phyloP scores from a whole-genome alignment of 53 echinoderm and acorn worm species.

The Patiria pectinifera region DNA sequence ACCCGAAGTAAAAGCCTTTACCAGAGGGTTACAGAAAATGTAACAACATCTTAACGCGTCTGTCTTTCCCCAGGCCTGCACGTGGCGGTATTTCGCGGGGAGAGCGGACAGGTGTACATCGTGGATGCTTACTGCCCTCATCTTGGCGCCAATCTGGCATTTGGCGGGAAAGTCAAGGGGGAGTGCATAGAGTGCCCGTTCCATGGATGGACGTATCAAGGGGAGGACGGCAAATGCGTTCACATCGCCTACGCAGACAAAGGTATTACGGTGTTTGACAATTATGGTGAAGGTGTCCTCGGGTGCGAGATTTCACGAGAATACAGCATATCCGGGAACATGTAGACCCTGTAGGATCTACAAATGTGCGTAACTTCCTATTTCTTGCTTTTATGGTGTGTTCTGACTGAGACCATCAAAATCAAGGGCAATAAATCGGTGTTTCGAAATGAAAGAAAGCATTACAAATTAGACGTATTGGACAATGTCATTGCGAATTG shows the following conservation, averaged over 20 bases:
- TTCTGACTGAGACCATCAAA: too few relatives aligned
- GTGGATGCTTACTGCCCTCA: constrained; percentile 98
- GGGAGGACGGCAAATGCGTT: constrained; percentile 90
- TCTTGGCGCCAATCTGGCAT: constrained; percentile 89
- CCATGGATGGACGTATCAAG: constrained; percentile 90
- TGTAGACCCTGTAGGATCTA: background rate
- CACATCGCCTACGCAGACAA: constrained; percentile 82
- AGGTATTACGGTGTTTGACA: constrained; percentile 10
- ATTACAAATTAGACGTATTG: too few relatives aligned
- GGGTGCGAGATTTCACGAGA: too few relatives aligned
- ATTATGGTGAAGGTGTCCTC: background rate
- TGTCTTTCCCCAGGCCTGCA: constrained; percentile 65
- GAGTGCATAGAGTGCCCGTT: constrained; percentile 90
- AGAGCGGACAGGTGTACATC: constrained; percentile 79
- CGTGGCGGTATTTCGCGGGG: constrained; percentile 85
- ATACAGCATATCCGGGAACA: too few relatives aligned
- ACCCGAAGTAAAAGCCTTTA: too few relatives aligned
- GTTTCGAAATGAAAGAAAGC: too few relatives aligned
- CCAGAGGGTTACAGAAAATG: too few relatives aligned
- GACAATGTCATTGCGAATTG: too few relatives aligned
- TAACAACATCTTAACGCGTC: background rate
- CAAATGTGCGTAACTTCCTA: too few relatives aligned
- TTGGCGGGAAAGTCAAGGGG: constrained; percentile 85
- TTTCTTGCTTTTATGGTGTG: too few relatives aligned
- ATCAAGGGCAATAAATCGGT: too few relatives aligned